Evolutionary conservation across 2,797 vertebrate genomes (phyloP), one percentile per base, ranked within the genome.

Genomic region (Bucorvus abyssinicus): DNA sequence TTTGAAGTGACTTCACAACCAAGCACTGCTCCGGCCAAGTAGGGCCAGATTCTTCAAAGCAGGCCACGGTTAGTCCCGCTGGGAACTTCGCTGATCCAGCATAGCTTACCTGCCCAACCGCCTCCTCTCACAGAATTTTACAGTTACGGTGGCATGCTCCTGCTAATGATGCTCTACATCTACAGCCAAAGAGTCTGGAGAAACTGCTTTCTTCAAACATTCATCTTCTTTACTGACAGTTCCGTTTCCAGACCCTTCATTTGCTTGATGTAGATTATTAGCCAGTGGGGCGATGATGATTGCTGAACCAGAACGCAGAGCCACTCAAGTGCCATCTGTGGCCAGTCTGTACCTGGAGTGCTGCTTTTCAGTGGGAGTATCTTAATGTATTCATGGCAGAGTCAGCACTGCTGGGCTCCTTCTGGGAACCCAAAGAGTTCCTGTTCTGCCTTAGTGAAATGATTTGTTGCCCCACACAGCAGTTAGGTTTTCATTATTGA

Each of bases 231-330:
- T 26, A 20, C 0, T 4, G 11, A 6, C 1, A 1, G 18, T 17
- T 53, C 6, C 7, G 32, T 34, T 57, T 76, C 17, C 38, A 61
- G 24, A 10, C 7, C 7, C 2, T 63, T 50, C 7, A 2, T 4
- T 18, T 34, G 11, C 10, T 29, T 10, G 4, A 2, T 4, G 27
- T 1, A 21, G 20, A 18, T 10, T 8, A 29, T 44, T 34, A 56
- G 27, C 32, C 34, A 9, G 26, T 0, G 0, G 2, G 7, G 3
- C 11, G 20, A 22, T 29, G 20, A 3, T 3, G 21, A 3, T 15
- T 40, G 15, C 27, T 67, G 10, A 20, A 14, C 6, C 13, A 52
- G 59, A 68, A 21, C 20, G 29, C 2, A 10, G 14, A 12, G 40
- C 19, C 7, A 5, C 11, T 32, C 16, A 29, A 6, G 10, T 21